phyloP scores from a whole-genome alignment of 2,888 invertebrate genomes.

The Spilarctia lutea region DNA sequence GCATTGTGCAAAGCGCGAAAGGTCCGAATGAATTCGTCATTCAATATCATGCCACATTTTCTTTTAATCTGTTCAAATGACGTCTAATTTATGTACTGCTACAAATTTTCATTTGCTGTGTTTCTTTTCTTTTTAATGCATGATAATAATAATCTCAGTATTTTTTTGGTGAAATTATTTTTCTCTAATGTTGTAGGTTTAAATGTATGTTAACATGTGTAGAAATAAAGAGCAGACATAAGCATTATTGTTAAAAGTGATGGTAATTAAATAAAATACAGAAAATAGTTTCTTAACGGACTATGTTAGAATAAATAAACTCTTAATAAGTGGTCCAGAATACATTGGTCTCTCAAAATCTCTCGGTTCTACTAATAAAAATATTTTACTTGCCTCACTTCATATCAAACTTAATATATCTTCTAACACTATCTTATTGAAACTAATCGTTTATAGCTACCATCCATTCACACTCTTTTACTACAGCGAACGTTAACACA shows the following conservation, averaged over 20 bases:
- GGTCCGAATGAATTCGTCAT: constrained; percentile 78
- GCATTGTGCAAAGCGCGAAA: constrained; percentile 69
- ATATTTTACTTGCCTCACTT: background rate
- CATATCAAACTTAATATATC: background rate
- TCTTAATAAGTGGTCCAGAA: background rate
- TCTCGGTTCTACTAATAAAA: background rate
- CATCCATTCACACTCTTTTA: constrained; percentile 20
- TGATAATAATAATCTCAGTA: too few species aligned
- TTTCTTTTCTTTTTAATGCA: constrained; percentile 54
- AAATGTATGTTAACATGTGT: background rate
- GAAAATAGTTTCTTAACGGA: too few species aligned
- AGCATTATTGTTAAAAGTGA: background rate
- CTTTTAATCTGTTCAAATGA: constrained; percentile 82
- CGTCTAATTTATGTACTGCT: constrained; percentile 83
- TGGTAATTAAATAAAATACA: too few species aligned
- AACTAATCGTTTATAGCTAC: constrained; percentile 8
- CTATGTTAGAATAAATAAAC: background rate
- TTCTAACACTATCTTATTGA: constrained; percentile 6
- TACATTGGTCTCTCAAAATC: background rate
- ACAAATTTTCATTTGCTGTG: constrained; percentile 74
- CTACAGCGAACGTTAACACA: constrained; percentile 60
- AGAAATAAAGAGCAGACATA: too few species aligned
- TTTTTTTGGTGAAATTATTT: background rate
- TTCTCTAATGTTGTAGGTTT: background rate
- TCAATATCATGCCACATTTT: constrained; percentile 83